Conservation (phyloP, 2,797 vertebrate species). For the Gallinago stenura region DNA sequence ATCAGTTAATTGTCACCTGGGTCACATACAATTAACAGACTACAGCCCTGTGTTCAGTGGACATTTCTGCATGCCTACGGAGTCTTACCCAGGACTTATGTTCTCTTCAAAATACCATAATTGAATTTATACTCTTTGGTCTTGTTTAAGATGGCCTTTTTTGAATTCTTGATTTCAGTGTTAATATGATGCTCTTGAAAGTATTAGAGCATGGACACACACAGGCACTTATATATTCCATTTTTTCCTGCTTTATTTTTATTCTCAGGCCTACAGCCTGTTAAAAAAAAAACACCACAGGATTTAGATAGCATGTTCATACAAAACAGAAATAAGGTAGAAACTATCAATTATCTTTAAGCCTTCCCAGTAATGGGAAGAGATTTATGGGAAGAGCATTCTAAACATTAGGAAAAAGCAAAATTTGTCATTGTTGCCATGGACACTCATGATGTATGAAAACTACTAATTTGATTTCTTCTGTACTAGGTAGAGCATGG, state of each 20-base stretch:
- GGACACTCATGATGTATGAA: not conserved
- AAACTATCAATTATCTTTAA: not conserved
- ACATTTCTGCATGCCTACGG: rapidly evolving
- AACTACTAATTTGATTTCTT: not conserved
- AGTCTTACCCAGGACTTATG: not conserved
- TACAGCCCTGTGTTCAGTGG: not conserved
- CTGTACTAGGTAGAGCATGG: not conserved
- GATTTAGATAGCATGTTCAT: not conserved
- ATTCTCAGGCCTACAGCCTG: not conserved
- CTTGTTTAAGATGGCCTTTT: not conserved
- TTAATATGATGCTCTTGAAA: not conserved
- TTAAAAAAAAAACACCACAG: not conserved
- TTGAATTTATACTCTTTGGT: not conserved
- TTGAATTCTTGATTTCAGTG: not conserved
- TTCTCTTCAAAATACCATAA: not conserved
- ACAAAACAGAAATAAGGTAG: not conserved
- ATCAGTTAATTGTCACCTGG: not conserved
- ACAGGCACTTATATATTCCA: not conserved
- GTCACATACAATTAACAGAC: not conserved
- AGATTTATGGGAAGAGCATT: not conserved
- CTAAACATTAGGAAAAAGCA: not conserved
- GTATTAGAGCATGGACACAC: not conserved
- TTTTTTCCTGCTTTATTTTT: not conserved
- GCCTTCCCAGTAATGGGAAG: not conserved
- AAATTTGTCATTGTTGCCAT: not conserved